A percentile compares a stretch with the other conserved stretches of the same genome.
Conservation (phyloP, 2,888 invertebrate species). For the Molorchus minor region DNA sequence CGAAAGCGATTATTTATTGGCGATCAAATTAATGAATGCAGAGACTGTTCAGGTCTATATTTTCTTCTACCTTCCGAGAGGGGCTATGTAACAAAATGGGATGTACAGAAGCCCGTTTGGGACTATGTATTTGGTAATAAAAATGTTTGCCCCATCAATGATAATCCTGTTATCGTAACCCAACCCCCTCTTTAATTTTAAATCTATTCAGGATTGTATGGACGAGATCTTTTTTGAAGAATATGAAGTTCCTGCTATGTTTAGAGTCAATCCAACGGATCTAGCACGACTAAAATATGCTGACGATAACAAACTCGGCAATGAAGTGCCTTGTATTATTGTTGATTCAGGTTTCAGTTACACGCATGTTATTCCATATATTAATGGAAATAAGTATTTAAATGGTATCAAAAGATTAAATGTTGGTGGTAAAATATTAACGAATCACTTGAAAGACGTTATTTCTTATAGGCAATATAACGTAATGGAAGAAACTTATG, state of each 20-base stretch:
- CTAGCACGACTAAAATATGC: slow-evolving; percentile 65
- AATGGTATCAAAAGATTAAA: slow-evolving; percentile 84
- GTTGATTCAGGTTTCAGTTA: slow-evolving; percentile 97
- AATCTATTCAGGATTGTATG: slow-evolving; percentile 90
- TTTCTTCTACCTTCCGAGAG: slow-evolving; percentile 94
- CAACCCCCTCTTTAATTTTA: slow-evolving; percentile 95
- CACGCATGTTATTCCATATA: slow-evolving; percentile 92
- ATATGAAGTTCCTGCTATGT: slow-evolving; percentile 86
- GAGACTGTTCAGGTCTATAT: slow-evolving; percentile 94
- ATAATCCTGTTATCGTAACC: slow-evolving; percentile 85
- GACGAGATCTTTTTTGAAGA: slow-evolving; percentile 98
- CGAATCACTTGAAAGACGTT: slow-evolving; percentile 97
- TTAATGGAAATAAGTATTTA: slow-evolving; percentile 70
- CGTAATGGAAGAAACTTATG: slow-evolving; percentile 98
- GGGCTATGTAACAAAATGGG: slow-evolving; percentile 96
- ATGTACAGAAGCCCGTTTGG: slow-evolving; percentile 95
- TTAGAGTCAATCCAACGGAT: slow-evolving; percentile 83
- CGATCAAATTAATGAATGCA: slow-evolving; percentile 94
- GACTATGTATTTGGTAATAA: slow-evolving; percentile 93
- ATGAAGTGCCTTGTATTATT: slow-evolving; percentile 66
- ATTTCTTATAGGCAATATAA: slow-evolving; percentile 96
- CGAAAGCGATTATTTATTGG: slow-evolving; percentile 92
- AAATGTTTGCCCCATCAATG: slow-evolving; percentile 81
- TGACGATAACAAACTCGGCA: slow-evolving; percentile 35
- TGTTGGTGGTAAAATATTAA: slow-evolving; percentile 93